These are phyloP conservation scores for Sinocyclocheilus anshuiensis DNA, from an alignment of 2,113 vertebrate species.

Conservation along the genomic window DNA sequence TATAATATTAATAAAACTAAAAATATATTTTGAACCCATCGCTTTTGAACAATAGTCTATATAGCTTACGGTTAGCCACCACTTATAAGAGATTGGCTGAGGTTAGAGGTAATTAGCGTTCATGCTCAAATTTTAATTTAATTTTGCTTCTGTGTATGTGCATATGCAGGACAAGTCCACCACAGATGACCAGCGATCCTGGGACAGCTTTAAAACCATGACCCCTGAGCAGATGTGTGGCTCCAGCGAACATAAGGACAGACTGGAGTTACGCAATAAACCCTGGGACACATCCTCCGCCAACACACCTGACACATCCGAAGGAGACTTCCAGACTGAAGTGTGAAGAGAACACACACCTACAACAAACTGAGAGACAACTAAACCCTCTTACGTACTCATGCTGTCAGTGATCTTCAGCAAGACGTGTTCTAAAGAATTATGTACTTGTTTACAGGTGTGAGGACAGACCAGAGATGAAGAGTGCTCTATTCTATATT, in stretches of 20 bases:
- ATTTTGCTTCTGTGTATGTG: slow-evolving; percentile 4
- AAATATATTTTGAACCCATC: no score
- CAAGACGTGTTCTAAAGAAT: slow-evolving; percentile 66
- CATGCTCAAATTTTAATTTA: not conserved
- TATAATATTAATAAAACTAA: no score
- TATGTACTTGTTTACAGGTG: slow-evolving; percentile 74
- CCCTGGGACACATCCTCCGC: slow-evolving; percentile 79
- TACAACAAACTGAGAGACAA: slow-evolving; percentile 31
- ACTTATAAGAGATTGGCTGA: not conserved
- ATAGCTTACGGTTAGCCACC: no score
- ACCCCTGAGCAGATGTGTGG: slow-evolving; percentile 85
- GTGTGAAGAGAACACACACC: slow-evolving; percentile 80
- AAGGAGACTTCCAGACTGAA: slow-evolving; percentile 98
- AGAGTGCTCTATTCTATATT: slow-evolving; percentile 83
- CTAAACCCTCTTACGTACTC: slow-evolving; percentile 44
- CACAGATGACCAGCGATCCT: slow-evolving; percentile 84
- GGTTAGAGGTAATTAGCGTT: not conserved
- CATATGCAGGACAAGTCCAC: slow-evolving; percentile 77
- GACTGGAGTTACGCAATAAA: slow-evolving; percentile 86
- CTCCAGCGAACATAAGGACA: slow-evolving; percentile 85
- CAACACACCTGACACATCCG: slow-evolving; percentile 79
- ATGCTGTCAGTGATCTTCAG: slow-evolving; percentile 58
- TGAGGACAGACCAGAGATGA: slow-evolving; percentile 65
- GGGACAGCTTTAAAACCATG: slow-evolving; percentile 96
- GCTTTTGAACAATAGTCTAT: no score